Conservation (phyloP, 1,140 invertebrate species). For the Sarcophaga peregrina region DNA sequence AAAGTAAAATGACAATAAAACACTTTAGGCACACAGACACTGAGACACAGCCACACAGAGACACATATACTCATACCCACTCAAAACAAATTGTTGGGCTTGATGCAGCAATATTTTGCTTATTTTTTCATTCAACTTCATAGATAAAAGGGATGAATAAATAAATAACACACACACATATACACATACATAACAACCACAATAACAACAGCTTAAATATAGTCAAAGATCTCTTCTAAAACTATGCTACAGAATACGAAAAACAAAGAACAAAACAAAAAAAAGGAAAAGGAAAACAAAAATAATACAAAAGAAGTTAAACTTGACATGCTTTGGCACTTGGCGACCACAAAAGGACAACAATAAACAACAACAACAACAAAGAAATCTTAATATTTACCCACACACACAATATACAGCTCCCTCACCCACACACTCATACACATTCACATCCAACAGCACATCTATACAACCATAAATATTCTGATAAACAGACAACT, state of each 20-base stretch:
- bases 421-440: not conserved
- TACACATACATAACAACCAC: not conserved
- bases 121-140: not conserved
- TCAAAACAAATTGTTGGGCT: not conserved
- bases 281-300: not conserved
- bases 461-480: not conserved
- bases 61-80: too few relatives aligned
- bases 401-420: too few relatives aligned
- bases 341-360: conserved; percentile 21
- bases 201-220: not conserved
- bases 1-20: conserved; percentile 25
- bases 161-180: not conserved
- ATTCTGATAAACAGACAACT: too few relatives aligned
- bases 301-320: conserved; percentile 19
- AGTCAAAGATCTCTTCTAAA: too few relatives aligned
- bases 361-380: not conserved
- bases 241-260: too few relatives aligned
- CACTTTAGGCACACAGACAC: not conserved
- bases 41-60: too few relatives aligned
- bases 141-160: conserved; percentile 12
- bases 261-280: too few relatives aligned
- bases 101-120: not conserved
- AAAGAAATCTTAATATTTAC: too few relatives aligned
- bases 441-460: too few relatives aligned
- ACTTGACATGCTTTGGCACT: conserved; percentile 24